These are phyloP conservation scores for Myopa testacea DNA, from an alignment of 2,888 invertebrate genomes.

Conservation along the genomic window DNA sequence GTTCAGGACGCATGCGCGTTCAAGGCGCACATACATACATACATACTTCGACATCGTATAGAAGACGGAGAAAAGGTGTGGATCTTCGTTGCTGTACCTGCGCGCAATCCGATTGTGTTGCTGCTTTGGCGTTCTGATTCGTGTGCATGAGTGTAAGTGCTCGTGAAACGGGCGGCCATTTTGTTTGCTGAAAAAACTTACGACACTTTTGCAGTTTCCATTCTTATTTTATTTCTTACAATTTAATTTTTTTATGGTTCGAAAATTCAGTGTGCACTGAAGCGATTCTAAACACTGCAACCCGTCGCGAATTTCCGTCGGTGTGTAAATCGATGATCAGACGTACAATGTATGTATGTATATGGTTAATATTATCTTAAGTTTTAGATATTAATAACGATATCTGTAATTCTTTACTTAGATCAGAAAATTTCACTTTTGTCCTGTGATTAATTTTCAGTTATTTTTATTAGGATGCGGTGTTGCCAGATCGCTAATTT, in stretches of 20 bases:
- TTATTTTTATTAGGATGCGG: background rate
- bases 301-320: background rate
- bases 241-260: background rate
- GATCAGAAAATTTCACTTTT: too few relatives aligned
- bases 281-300: too few relatives aligned
- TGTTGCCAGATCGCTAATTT: background rate
- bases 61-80: constrained; percentile 8
- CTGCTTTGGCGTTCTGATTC: background rate
- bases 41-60: background rate
- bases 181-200: constrained; percentile 29
- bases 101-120: background rate
- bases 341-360: too few relatives aligned
- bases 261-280: background rate
- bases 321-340: background rate
- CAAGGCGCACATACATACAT: too few relatives aligned
- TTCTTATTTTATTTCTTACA: background rate
- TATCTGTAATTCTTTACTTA: too few relatives aligned
- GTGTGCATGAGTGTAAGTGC: background rate
- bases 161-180: constrained; percentile 29
- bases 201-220: constrained; percentile 36
- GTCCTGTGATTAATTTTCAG: too few relatives aligned
- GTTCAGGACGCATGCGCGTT: constrained; percentile 36
- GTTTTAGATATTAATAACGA: too few relatives aligned
- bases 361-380: too few relatives aligned
- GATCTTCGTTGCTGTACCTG: constrained; percentile 11